phyloP scores from a whole-genome alignment of 2,888 invertebrate genomes.

The Crepidodera aurea region DNA sequence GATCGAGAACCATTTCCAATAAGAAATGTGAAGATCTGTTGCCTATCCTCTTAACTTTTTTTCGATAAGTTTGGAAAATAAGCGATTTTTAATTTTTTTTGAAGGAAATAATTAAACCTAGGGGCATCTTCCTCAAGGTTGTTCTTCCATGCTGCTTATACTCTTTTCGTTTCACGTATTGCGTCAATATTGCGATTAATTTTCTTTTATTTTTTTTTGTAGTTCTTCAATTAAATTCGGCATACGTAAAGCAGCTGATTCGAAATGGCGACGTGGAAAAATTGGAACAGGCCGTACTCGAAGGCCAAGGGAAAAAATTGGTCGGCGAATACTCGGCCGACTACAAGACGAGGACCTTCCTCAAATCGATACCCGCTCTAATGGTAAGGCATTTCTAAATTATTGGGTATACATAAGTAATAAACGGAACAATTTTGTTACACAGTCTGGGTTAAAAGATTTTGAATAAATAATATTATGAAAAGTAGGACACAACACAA shows the following conservation, averaged over 20 bases:
- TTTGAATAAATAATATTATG: conserved; percentile 4
- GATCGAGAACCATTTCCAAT: too few species aligned
- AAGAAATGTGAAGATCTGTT: too few species aligned
- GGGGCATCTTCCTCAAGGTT: too few species aligned
- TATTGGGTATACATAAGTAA: not conserved
- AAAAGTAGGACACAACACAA: too few species aligned
- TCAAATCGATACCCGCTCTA: conserved; percentile 72
- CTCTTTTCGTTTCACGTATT: too few species aligned
- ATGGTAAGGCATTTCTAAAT: conserved; percentile 64
- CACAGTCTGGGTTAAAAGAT: not conserved
- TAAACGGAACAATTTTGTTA: conserved; percentile 3
- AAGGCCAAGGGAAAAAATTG: conserved; percentile 73
- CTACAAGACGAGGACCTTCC: conserved; percentile 69
- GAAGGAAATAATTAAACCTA: too few species aligned
- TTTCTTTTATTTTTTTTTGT: conserved; percentile 39
- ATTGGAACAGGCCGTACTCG: conserved; percentile 71
- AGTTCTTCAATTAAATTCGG: conserved; percentile 65
- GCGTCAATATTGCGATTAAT: too few species aligned
- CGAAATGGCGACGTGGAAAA: conserved; percentile 71
- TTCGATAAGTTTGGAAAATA: too few species aligned
- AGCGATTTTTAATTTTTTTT: too few species aligned
- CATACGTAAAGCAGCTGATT: conserved; percentile 66
- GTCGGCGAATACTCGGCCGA: conserved; percentile 71
- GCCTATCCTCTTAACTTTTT: too few species aligned
- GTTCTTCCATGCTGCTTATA: too few species aligned